A percentile compares a stretch with the other conserved stretches of the same genome.
These are phyloP conservation scores for Drosophila meridiana DNA, from an alignment of 2,888 invertebrate species.

Conservation along the genomic window DNA sequence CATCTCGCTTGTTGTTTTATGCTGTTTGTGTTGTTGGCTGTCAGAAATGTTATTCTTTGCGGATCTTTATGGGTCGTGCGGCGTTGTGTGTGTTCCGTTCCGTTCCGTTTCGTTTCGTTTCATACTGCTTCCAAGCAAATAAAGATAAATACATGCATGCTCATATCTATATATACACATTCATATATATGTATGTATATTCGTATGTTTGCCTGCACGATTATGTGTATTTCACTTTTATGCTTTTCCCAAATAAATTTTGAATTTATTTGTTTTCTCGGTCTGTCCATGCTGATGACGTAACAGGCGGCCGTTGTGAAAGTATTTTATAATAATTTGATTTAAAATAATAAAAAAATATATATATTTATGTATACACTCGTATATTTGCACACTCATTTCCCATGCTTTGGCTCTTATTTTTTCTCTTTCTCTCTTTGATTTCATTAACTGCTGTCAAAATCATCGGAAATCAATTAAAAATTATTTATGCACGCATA, in stretches of 20 bases:
- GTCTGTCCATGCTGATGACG: constrained; percentile 20
- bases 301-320: constrained; percentile 30
- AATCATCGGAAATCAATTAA: constrained; percentile 71
- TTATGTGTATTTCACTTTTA: constrained; percentile 31
- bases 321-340: constrained; percentile 43
- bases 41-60: constrained; percentile 57
- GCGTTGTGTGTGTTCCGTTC: constrained; percentile 34
- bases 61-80: constrained; percentile 53
- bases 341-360: constrained; percentile 15
- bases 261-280: constrained; percentile 1
- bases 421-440: background rate
- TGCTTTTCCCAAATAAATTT: constrained; percentile 42
- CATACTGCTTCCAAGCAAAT: constrained; percentile 16
- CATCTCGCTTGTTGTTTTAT: constrained; percentile 29
- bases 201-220: background rate
- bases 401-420: background rate
- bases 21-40: constrained; percentile 46
- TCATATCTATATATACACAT: background rate
- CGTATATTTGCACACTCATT: background rate
- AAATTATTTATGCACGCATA: constrained; percentile 52
- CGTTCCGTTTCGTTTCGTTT: constrained; percentile 21
- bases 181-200: constrained; percentile 1
- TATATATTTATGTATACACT: background rate
- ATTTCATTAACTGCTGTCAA: constrained; percentile 54
- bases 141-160: constrained; percentile 1